Base-by-base conservation (phyloP, 2,888 invertebrate genomes). In the Pherbina coryleti region DNA sequence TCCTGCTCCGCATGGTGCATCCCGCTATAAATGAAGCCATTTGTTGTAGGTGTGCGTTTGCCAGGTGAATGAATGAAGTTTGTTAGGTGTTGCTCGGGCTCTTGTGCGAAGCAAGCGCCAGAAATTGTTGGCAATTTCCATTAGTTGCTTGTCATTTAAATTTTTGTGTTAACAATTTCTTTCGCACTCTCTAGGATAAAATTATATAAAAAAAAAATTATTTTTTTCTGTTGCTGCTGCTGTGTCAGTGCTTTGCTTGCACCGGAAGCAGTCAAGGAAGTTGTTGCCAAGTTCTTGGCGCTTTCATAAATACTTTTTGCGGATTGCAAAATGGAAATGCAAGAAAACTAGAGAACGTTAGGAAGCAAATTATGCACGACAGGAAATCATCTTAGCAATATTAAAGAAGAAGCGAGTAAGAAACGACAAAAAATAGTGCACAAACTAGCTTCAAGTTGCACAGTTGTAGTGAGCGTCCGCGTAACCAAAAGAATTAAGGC, bases 81-180 rank as follows among this genome's bases (percentile, higher is more conserved):
- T 69, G 19, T 22, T 25, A n/a, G 49, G 49, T 22, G 19, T n/a
- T 19, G 19, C 51, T 4, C 9, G 55, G 19, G n/a, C 7, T 55
- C 9, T 55, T 55, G 62, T 62, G 62, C 17, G 31, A 4, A 22
- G 62, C 28, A 62, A 17, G 28, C 25, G 28, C 28, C 25, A 22
- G 62, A 62, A 62, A 28, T 62, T 62, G 66, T 66, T 75, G 25
- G 55, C 60, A 62, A 73, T 44, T 73, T 62, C 73, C 60, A 60
- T 75, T 75, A 75, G 75, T 75, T 75, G 55, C 75, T 75, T 75
- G 66, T 67, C 67, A 75, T 75, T 75, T 55, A 75, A 75, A 75
- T 75, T 75, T 75, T 37, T 55, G 37, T 44, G 17, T 57, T 71
- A 57, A 72, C 55, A 57, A 31, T 57, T 55, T 57, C 34, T 72